phyloP scores from a whole-genome alignment of 2,797 vertebrate genomes.

The Cheirogaleus major region DNA sequence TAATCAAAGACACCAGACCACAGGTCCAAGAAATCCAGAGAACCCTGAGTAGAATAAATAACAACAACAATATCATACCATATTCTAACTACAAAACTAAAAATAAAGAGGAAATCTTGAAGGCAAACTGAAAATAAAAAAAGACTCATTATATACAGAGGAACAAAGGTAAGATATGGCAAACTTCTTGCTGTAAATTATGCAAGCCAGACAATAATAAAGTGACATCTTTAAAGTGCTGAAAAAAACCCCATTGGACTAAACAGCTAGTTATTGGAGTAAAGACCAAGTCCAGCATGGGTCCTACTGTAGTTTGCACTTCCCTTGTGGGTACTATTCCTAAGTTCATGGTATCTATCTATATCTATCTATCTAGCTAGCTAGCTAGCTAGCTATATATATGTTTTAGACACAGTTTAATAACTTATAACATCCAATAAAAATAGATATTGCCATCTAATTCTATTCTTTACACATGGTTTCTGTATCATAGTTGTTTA shows the following conservation, averaged over 20 bases:
- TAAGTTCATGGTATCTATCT: not conserved
- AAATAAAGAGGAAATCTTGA: conserved; percentile 5
- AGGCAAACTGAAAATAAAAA: not conserved
- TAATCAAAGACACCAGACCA: not conserved
- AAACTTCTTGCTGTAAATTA: conserved; percentile 2
- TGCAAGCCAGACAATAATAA: not conserved
- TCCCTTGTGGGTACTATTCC: not conserved
- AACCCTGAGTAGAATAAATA: not conserved
- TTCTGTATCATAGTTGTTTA: conserved; percentile 1
- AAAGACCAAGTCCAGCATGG: not conserved
- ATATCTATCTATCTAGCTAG: too few relatives aligned
- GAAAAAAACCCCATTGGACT: not conserved
- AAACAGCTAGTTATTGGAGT: not conserved
- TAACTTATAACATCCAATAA: conserved; percentile 18
- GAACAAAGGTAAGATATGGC: not conserved
- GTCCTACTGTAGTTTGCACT: not conserved
- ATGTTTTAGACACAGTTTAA: conserved; percentile 20
- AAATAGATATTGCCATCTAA: not conserved
- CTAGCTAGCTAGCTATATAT: too few relatives aligned
- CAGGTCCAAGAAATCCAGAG: not conserved
- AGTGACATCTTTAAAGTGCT: not conserved
- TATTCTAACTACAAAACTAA: conserved; percentile 2
- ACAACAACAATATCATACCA: not conserved
- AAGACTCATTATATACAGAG: not conserved
- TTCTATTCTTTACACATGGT: not conserved